Conservation (phyloP, 2,888 invertebrate species). For the Melieria omissa region DNA sequence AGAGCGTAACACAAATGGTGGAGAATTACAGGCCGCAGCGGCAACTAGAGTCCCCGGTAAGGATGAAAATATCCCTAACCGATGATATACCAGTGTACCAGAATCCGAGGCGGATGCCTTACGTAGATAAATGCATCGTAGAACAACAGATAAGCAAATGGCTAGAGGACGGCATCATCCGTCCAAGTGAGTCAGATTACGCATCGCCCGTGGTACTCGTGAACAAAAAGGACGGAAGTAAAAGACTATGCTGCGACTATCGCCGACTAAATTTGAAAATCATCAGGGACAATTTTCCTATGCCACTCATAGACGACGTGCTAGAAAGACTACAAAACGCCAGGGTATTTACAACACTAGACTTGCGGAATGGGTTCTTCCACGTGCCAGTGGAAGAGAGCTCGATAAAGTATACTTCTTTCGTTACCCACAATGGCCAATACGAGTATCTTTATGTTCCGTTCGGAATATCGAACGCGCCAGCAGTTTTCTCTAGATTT, state of each 20-base stretch:
- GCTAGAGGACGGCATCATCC: constrained; percentile 54
- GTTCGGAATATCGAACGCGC: constrained; percentile 41
- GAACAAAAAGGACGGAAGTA: constrained; percentile 40
- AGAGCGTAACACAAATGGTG: no score
- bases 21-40: no score
- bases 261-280: constrained; percentile 43
- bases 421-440: constrained; percentile 39
- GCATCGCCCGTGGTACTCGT: constrained; percentile 37
- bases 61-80: no score
- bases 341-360: constrained; percentile 36
- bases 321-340: constrained; percentile 37
- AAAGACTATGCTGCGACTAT: constrained; percentile 44
- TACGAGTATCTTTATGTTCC: constrained; percentile 42
- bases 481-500: constrained; percentile 40
- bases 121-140: constrained; percentile 38
- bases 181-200: constrained; percentile 40
- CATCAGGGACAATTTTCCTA: constrained; percentile 44
- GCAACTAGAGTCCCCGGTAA: no score
- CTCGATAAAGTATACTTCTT: constrained; percentile 39
- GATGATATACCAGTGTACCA: constrained; percentile 26
- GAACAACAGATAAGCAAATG: constrained; percentile 52
- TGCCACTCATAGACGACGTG: constrained; percentile 43
- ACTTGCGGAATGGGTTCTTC: constrained; percentile 41
- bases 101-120: constrained; percentile 32
- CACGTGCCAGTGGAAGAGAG: constrained; percentile 38